Evolutionary conservation across 1,140 invertebrate species (phyloP), one percentile per base, ranked within the genome.

Genomic region (Cheumatopsyche charites): DNA sequence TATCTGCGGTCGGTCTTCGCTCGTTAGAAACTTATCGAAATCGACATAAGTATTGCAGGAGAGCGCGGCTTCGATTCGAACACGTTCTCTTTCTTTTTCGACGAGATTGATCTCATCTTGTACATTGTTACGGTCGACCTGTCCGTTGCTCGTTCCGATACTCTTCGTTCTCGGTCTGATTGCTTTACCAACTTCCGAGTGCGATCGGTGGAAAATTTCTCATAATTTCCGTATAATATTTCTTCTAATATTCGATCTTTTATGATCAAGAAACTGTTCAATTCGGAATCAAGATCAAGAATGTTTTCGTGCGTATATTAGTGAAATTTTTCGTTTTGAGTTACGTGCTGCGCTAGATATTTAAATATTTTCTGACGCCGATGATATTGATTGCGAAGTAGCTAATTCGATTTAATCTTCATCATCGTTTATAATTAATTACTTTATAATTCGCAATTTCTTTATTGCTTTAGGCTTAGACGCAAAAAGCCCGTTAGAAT

Each of bases 141-240:
- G 42, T 67, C n/a, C 45, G 6, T 36, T 26, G 41, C 3, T 49
- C 43, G 17, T 19, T 67, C 65, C 45, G 45, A 67, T 67, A 42
- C 43, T 41, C 62, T 12, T 67, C 15, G 19, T 67, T 52, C 65
- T 47, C 65, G 65, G 65, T 67, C 65, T 67, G 65, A 67, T 67
- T 67, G 47, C 7, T 17, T 17, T 3, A 9, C 29, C 9, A 9
- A 9, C 29, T 36, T 36, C 29, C 47, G 15, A 17, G 47, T 52
- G 15, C 47, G 47, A n/a, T 17, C 45, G 4, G 13, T 47, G 13
- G 45, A 17, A 17, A 52, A 52, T 17, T 17, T 17, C 47, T 1
- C 7, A 52, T 17, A 52, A 52, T 52, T 52, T 52, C 47, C 29
- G 29, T 36, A 36, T 36, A 36, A 9, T n/a, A n/a, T n/a, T n/a